Conservation (phyloP, 2,888 invertebrate species). For the Liposcelis brunnea region DNA sequence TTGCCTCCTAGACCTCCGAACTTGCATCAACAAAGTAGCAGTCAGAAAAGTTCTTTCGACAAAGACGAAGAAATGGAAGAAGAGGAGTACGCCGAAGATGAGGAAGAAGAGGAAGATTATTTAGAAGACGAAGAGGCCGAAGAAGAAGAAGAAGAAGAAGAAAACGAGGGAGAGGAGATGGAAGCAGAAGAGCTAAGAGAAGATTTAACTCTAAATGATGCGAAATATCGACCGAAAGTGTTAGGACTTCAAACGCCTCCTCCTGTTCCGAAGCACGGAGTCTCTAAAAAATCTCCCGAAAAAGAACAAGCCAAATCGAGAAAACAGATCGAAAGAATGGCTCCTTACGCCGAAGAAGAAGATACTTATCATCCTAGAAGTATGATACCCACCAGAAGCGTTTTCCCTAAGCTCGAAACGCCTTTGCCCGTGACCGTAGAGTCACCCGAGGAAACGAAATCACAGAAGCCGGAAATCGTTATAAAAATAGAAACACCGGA, state of each 20-base stretch:
- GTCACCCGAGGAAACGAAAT: slow-evolving; percentile 27
- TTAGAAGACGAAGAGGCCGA: slow-evolving; percentile 17
- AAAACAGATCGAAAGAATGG: slow-evolving; percentile 10
- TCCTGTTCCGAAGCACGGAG: too few species aligned
- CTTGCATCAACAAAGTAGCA: slow-evolving; percentile 4
- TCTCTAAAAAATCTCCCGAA: not conserved
- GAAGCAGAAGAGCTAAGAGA: slow-evolving; percentile 14
- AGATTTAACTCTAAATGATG: not conserved
- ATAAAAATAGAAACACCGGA: slow-evolving; percentile 19
- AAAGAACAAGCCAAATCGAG: not conserved
- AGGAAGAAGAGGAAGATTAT: slow-evolving; percentile 23
- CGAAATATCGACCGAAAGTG: not conserved
- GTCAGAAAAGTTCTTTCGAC: slow-evolving; percentile 3
- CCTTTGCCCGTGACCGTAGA: slow-evolving; percentile 21
- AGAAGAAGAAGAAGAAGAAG: slow-evolving; percentile 14
- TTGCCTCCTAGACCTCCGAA: slow-evolving; percentile 3
- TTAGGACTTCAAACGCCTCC: not conserved
- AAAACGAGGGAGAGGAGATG: slow-evolving; percentile 10
- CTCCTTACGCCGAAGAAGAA: slow-evolving; percentile 33
- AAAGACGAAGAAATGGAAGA: slow-evolving; percentile 19
- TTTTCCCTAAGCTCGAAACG: slow-evolving; percentile 27
- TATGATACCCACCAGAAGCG: slow-evolving; percentile 35
- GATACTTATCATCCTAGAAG: slow-evolving; percentile 50
- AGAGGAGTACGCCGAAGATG: slow-evolving; percentile 18
- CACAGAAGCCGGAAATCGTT: slow-evolving; percentile 20